Evolutionary conservation across 2,888 invertebrate species (phyloP).

Genomic region (Amphipyra tragopoginis): DNA sequence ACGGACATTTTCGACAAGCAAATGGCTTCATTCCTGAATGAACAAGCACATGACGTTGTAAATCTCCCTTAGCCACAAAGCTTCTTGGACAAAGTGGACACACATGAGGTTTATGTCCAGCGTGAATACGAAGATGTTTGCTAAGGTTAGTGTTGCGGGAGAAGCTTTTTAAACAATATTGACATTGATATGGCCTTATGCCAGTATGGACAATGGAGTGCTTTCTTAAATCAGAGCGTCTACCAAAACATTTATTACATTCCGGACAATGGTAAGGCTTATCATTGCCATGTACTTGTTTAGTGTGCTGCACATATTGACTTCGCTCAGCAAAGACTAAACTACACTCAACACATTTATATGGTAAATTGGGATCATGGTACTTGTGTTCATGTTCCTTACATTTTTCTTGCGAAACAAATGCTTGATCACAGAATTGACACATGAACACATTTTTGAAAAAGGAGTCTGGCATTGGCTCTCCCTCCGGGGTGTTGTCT

Average conservation of each 20-base stretch:
- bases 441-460: slow-evolving; percentile 92
- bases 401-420: slow-evolving; percentile 91
- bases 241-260: slow-evolving; percentile 92
- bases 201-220: slow-evolving; percentile 95
- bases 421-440: slow-evolving; percentile 93
- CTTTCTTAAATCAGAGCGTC: slow-evolving; percentile 92
- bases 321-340: slow-evolving; percentile 91
- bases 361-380: slow-evolving; percentile 91
- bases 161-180: slow-evolving; percentile 93
- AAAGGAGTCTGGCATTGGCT: slow-evolving; percentile 82
- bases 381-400: slow-evolving; percentile 90
- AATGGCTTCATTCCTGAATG: slow-evolving; percentile 92
- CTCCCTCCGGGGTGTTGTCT: slow-evolving; percentile 86
- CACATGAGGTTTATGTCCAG: slow-evolving; percentile 92
- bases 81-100: slow-evolving; percentile 93
- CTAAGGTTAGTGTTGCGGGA: slow-evolving; percentile 94
- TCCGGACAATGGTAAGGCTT: slow-evolving; percentile 93
- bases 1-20: slow-evolving; percentile 91
- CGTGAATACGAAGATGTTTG: slow-evolving; percentile 93
- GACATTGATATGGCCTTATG: slow-evolving; percentile 93
- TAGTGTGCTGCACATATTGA: slow-evolving; percentile 91
- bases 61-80: slow-evolving; percentile 92
- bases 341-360: slow-evolving; percentile 90
- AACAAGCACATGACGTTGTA: slow-evolving; percentile 91
- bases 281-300: slow-evolving; percentile 92